Evolutionary conservation across 2,888 invertebrate species (phyloP).

Genomic region (Cylindroiulus punctatus): DNA sequence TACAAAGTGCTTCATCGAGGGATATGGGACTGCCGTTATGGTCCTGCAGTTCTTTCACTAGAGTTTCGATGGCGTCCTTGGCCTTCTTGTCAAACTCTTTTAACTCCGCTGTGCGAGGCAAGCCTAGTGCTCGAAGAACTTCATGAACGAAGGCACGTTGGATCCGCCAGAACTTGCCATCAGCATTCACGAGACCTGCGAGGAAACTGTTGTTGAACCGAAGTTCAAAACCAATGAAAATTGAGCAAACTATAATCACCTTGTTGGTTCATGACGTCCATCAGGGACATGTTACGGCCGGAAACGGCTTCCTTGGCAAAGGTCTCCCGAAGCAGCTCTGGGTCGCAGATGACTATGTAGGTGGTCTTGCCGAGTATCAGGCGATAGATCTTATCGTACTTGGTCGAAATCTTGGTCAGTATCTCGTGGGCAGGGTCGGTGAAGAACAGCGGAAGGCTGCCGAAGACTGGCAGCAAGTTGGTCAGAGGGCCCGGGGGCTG

Average conservation of each 20-base stretch:
- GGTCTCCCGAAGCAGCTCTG: neutral
- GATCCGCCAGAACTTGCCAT: conserved; percentile 83
- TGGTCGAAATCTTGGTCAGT: conserved; percentile 74
- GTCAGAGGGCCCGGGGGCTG: conserved; percentile 56
- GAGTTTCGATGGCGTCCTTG: conserved; percentile 48
- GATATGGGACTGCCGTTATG: conserved; percentile 53
- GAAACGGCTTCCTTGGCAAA: neutral
- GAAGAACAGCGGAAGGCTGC: conserved; percentile 64
- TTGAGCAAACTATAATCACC: neutral
- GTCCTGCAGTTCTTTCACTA: conserved; percentile 53
- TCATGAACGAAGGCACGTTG: conserved; percentile 82
- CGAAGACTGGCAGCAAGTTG: conserved; percentile 47
- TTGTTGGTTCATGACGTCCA: neutral
- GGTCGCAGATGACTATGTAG: conserved; percentile 36
- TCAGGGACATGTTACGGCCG: neutral
- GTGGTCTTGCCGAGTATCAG: conserved; percentile 42
- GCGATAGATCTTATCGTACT: conserved; percentile 72
- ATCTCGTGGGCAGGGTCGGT: neutral
- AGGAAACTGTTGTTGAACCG: neutral
- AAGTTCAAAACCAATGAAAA: neutral
- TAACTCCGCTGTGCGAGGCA: neutral
- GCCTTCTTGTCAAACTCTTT: conserved; percentile 53
- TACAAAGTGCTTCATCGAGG: conserved; percentile 43
- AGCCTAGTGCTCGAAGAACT: conserved; percentile 73
- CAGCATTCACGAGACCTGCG: conserved; percentile 82